Evolutionary conservation across 2,113 vertebrate species (phyloP).

Genomic region (Rhipidura dahli): DNA sequence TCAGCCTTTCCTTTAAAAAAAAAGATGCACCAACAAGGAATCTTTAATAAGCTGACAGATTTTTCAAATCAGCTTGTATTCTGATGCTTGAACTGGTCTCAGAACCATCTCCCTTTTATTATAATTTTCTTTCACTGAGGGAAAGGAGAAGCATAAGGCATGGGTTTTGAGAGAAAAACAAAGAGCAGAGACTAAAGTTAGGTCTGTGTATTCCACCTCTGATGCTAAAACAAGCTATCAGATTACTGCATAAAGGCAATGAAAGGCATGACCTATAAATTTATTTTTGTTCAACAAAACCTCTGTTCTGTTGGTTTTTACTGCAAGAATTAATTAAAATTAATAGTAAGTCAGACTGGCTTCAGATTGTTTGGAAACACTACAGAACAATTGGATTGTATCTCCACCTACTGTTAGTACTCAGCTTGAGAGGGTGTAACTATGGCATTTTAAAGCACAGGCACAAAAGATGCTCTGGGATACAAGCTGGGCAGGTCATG

Average conservation of each 20-base stretch:
- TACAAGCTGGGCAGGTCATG: not conserved
- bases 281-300: not conserved
- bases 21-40: not conserved
- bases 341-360: slow-evolving; percentile 20
- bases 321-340: slow-evolving; percentile 58
- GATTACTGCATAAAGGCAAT: not conserved
- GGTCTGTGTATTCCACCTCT: not conserved
- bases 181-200: not conserved
- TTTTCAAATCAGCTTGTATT: not conserved
- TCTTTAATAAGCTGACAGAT: not conserved
- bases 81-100: not conserved
- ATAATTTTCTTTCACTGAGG: not conserved
- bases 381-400: slow-evolving; percentile 41
- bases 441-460: not conserved
- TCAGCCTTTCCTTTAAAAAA: not conserved
- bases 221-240: slow-evolving; percentile 39
- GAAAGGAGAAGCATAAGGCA: not conserved
- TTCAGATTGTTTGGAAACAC: slow-evolving; percentile 34
- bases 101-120: not conserved
- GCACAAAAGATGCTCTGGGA: not conserved
- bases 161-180: not conserved
- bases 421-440: not conserved
- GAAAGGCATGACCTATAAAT: slow-evolving; percentile 14
- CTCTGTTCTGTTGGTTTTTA: slow-evolving; percentile 26
- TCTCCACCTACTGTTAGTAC: slow-evolving; percentile 65